A percentile compares a stretch with the other conserved stretches of the same genome.
Evolutionary conservation across 2,797 vertebrate genomes (phyloP).

Genomic region (Phoxinus dragarum): DNA sequence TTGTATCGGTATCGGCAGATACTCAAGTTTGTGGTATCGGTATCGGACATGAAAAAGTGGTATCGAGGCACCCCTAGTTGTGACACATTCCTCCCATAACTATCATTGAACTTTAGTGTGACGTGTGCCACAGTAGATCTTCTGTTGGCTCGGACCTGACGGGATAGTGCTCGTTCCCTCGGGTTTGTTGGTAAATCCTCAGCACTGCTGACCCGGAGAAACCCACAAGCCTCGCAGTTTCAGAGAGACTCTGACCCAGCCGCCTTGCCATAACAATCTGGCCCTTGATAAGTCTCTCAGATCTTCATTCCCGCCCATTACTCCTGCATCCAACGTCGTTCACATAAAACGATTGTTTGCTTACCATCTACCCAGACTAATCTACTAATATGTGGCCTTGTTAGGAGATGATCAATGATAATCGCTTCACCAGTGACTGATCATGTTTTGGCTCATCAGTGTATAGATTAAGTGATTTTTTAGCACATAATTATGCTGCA

Average conservation of each 20-base stretch:
- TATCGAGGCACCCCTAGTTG: too few relatives aligned
- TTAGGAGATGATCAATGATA: background rate
- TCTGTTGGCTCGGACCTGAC: background rate
- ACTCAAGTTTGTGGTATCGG: too few relatives aligned
- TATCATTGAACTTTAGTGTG: background rate
- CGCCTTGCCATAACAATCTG: background rate
- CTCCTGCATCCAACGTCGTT: background rate
- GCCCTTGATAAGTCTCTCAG: background rate
- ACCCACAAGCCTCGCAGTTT: background rate
- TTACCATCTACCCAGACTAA: background rate
- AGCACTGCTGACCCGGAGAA: background rate
- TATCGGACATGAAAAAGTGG: too few relatives aligned
- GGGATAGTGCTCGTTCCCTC: too few relatives aligned
- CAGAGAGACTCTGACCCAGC: background rate
- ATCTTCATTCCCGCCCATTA: background rate
- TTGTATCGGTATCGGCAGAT: too few relatives aligned
- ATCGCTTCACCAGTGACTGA: background rate
- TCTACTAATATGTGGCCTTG: background rate
- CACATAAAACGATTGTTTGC: background rate
- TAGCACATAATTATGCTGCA: background rate
- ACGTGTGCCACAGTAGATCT: background rate
- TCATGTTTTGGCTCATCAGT: background rate
- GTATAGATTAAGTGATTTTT: background rate
- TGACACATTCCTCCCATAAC: background rate
- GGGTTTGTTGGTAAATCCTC: background rate